Base-by-base conservation (phyloP, 2,797 vertebrate species). In the Sebastes alutus region DNA sequence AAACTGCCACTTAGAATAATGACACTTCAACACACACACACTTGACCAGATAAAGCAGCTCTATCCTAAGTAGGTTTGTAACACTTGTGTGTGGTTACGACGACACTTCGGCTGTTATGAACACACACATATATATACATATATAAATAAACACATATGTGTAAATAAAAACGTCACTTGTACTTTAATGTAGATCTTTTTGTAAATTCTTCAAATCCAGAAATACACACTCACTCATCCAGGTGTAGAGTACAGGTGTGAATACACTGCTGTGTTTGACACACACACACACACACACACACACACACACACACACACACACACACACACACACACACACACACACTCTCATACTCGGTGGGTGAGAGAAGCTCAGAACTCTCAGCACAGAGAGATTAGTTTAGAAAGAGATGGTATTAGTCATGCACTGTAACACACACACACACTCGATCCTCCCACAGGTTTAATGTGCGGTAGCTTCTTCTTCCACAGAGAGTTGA, bases 1-100 rank as follows among this genome's bases (percentile, higher is more conserved):
- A 82, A 67, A 77, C n/a, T n/a, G n/a, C 81, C 82, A 86, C 90
- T 92, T 84, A 73, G 14, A 70, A 74, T 63, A 78, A 88, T 84
- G 64, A 80, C 76, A 78, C 87, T 61, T 59, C 54, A 78, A 46
- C 75, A 79, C 64, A 76, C 68, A 77, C 74, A 74, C 35, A 38
- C 35, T 13, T 35, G 35, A 35, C 35, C 35, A 35, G 35, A 35
- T 35, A 35, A 35, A 35, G 35, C 35, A 35, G 35, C 35, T 35
- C 35, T 13, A 35, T 35, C 35, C 35, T 35, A 13, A 35, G 10
- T 35, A 35, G 35, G 35, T 35, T 35, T 13, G 35, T 35, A 35
- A 35, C 35, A 35, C 35, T 35, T 35, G 35, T 35, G 35, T 35
- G 11, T 35, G 35, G 35, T 35, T 35, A 35, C 35, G 35, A 35